phyloP scores from a whole-genome alignment of 2,797 vertebrate genomes.

The Chiloscyllium punctatum region DNA sequence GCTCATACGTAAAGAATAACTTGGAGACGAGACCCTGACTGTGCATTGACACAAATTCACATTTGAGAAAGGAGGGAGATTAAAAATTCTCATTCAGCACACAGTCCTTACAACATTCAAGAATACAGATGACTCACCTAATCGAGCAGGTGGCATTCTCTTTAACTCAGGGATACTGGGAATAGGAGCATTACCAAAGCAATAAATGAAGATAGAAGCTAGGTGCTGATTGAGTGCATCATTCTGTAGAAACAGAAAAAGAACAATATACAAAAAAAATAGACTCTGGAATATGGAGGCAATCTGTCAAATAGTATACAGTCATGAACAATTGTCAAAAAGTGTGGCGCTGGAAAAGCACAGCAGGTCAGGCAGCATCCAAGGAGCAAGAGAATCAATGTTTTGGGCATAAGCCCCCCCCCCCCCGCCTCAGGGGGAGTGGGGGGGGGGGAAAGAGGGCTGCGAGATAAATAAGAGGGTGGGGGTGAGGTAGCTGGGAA shows the following conservation, averaged over 20 bases:
- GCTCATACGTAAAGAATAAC: not conserved
- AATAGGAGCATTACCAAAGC: constrained; percentile 81
- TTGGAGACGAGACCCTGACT: not conserved
- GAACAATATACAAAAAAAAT: not conserved
- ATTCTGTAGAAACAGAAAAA: constrained; percentile 59
- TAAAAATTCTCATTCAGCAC: not conserved
- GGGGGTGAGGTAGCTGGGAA: too few species aligned
- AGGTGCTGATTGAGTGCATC: constrained; percentile 82
- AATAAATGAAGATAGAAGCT: constrained; percentile 79
- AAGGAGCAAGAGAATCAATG: too few species aligned
- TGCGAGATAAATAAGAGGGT: too few species aligned
- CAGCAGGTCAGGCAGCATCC: too few species aligned
- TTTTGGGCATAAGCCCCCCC: too few species aligned
- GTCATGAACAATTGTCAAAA: not conserved
- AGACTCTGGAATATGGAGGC: not conserved
- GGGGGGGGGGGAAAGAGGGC: too few species aligned
- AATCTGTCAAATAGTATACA: not conserved
- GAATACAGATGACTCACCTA: constrained; percentile 59
- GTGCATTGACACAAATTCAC: too few species aligned
- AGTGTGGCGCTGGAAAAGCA: not conserved
- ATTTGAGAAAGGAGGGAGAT: accelerated
- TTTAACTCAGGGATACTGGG: constrained; percentile 74
- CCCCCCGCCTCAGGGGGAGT: too few species aligned
- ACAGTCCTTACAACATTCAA: not conserved
- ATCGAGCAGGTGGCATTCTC: constrained; percentile 76